Evolutionary conservation across 2,888 invertebrate genomes (phyloP).

Genomic region (Calliphora vomitoria): DNA sequence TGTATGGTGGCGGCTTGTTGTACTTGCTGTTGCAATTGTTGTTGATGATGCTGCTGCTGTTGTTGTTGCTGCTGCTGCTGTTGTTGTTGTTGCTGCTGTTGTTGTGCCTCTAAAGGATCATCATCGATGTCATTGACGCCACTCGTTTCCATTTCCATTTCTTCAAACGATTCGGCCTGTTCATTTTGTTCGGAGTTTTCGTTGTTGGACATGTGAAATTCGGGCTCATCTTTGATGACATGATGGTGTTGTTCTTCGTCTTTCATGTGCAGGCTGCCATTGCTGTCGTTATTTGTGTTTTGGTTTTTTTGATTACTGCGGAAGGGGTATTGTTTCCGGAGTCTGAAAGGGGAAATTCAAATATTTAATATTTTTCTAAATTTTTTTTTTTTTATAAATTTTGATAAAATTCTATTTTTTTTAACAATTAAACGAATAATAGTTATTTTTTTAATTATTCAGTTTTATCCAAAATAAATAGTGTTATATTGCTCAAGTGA

Average conservation of each 20-base stretch:
- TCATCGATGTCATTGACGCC: slow-evolving; percentile 76
- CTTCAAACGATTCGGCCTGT: slow-evolving; percentile 81
- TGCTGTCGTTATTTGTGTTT: slow-evolving; percentile 56
- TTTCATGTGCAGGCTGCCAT: slow-evolving; percentile 67
- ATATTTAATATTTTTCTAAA: neutral
- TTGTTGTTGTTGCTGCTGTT: slow-evolving; percentile 77
- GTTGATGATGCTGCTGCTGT: slow-evolving; percentile 75
- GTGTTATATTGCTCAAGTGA: no score
- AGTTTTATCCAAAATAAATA: no score
- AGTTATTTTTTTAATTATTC: neutral
- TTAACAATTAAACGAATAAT: neutral
- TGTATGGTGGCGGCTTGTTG: slow-evolving; percentile 77
- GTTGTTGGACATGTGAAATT: slow-evolving; percentile 79
- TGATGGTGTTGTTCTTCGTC: slow-evolving; percentile 71
- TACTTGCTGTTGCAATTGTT: slow-evolving; percentile 75
- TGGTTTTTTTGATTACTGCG: slow-evolving; percentile 75
- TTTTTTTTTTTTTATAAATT: neutral
- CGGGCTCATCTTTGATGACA: slow-evolving; percentile 81
- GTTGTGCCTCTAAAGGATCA: slow-evolving; percentile 72
- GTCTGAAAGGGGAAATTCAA: slow-evolving; percentile 74
- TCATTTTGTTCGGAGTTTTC: slow-evolving; percentile 80
- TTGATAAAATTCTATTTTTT: neutral
- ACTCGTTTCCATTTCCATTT: slow-evolving; percentile 81
- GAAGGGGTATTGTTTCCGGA: slow-evolving; percentile 83
- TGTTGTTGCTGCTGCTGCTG: slow-evolving; percentile 78